Percentiles rank a stretch among this genome's conserved stretches.
These are phyloP conservation scores for Alcis repandata DNA, from an alignment of 2,888 invertebrate genomes.

Conservation along the genomic window DNA sequence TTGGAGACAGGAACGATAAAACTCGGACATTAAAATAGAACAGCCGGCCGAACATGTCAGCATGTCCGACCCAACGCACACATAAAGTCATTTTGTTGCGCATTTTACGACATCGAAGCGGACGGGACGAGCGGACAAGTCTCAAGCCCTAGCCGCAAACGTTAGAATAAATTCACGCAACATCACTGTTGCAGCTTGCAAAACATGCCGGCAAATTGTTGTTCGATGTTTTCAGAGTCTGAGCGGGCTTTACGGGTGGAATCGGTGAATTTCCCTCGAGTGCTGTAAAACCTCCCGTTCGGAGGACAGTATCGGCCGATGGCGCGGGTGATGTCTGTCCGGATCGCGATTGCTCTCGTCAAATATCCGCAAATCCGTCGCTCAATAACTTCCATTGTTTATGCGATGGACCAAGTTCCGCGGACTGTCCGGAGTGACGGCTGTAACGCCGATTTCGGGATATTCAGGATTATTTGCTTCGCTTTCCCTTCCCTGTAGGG, in stretches of 20 bases:
- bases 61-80: conserved; percentile 54
- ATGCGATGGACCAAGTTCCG: conserved; percentile 54
- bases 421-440: conserved; percentile 55
- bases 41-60: conserved; percentile 61
- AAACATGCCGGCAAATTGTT: conserved; percentile 65
- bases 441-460: conserved; percentile 60
- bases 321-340: conserved; percentile 67
- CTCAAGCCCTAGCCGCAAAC: conserved; percentile 38
- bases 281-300: conserved; percentile 71
- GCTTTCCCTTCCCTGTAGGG: conserved; percentile 60
- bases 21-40: conserved; percentile 68
- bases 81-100: conserved; percentile 70
- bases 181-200: conserved; percentile 55
- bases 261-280: conserved; percentile 82
- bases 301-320: conserved; percentile 70
- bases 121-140: conserved; percentile 43
- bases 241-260: conserved; percentile 69
- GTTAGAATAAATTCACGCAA: conserved; percentile 41
- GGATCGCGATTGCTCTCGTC: conserved; percentile 57
- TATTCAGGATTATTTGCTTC: conserved; percentile 60
- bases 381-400: conserved; percentile 69
- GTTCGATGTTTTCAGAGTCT: conserved; percentile 66
- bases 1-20: conserved; percentile 69
- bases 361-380: conserved; percentile 65
- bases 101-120: conserved; percentile 70